These are phyloP conservation scores for Allolobophora icterica DNA, from an alignment of 2,888 invertebrate genomes.

Conservation along the genomic window DNA sequence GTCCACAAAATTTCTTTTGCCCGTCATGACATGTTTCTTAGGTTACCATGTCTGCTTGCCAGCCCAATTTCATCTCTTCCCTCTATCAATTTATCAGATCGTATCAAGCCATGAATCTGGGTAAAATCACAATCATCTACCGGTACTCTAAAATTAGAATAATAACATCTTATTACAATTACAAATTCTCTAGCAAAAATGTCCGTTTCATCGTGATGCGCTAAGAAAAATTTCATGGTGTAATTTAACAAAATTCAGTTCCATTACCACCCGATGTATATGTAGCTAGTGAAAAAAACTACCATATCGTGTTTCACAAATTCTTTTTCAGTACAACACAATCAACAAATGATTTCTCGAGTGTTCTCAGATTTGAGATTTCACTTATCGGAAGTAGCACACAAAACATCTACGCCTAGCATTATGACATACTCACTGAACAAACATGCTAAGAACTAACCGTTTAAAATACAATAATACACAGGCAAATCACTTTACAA, in stretches of 20 bases:
- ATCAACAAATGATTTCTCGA: background rate
- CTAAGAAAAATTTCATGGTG: background rate
- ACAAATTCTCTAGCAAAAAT: background rate
- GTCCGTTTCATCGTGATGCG: background rate
- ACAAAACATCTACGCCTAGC: slow-evolving; percentile 6
- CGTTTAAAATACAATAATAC: background rate
- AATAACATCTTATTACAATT: no score
- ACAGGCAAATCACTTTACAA: background rate
- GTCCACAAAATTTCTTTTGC: background rate
- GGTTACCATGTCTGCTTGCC: no score
- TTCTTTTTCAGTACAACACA: slow-evolving; percentile 17
- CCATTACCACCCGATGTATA: background rate
- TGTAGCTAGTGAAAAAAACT: background rate
- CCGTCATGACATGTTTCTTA: no score
- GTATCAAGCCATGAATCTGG: no score
- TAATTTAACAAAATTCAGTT: background rate
- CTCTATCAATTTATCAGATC: no score
- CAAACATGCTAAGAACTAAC: slow-evolving; percentile 11
- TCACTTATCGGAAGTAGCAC: slow-evolving; percentile 9
- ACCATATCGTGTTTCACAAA: background rate
- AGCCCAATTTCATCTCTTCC: no score
- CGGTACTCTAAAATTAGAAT: no score
- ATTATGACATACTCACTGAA: background rate
- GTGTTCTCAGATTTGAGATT: slow-evolving; percentile 2
- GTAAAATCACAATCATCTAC: no score